A percentile compares a stretch with the other conserved stretches of the same genome.
Evolutionary conservation across 1,140 invertebrate genomes (phyloP).

Genomic region (Ceratosolen fusciceps): DNA sequence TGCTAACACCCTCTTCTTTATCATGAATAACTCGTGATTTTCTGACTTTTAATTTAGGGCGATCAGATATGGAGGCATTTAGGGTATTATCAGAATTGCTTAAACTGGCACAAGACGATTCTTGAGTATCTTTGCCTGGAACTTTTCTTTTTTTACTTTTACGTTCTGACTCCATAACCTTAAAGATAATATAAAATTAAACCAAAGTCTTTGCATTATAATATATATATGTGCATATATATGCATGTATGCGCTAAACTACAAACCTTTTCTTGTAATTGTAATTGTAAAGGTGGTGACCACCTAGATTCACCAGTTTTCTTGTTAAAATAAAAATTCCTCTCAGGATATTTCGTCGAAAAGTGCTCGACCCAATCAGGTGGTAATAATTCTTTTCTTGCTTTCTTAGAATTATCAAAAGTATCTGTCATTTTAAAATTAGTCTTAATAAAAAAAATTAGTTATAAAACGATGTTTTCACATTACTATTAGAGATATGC

Average conservation of each 20-base stretch:
- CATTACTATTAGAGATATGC: no score
- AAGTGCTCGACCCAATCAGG: conserved; percentile 54
- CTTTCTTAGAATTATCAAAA: neutral
- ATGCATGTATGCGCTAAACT: no score
- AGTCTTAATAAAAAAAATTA: no score
- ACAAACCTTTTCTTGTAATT: conserved; percentile 49
- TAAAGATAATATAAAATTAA: conserved; percentile 17
- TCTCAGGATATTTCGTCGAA: conserved; percentile 59
- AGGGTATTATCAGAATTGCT: conserved; percentile 27
- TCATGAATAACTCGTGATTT: neutral
- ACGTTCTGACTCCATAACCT: conserved; percentile 16
- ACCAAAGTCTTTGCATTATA: neutral
- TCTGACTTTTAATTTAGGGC: conserved; percentile 48
- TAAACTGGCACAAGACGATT: neutral
- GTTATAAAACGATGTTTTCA: no score
- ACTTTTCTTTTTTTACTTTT: conserved; percentile 36
- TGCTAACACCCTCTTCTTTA: conserved; percentile 7
- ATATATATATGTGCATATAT: neutral
- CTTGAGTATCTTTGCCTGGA: conserved; percentile 13
- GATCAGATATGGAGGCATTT: conserved; percentile 32
- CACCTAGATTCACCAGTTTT: conserved; percentile 59
- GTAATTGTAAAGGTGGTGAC: conserved; percentile 46
- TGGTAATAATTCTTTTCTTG: conserved; percentile 18
- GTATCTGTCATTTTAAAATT: conserved; percentile 31
- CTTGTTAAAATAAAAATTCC: conserved; percentile 62